These are phyloP conservation scores for Rotaria sp. DNA, from an alignment of 2,888 invertebrate species.

Conservation along the genomic window DNA sequence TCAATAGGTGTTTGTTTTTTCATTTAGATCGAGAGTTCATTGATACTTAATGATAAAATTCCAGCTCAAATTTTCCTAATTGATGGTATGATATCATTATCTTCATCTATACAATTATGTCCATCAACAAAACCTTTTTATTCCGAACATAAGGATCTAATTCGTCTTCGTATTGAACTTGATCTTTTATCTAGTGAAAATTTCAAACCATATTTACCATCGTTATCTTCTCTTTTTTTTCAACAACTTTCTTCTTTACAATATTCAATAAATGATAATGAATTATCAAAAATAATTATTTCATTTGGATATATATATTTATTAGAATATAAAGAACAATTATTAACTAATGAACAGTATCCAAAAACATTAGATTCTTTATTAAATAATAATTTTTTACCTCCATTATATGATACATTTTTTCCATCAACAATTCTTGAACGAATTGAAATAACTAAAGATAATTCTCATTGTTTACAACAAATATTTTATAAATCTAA, in stretches of 20 bases:
- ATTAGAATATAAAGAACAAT: neutral
- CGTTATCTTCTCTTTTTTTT: neutral
- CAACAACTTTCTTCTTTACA: neutral
- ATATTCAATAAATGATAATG: neutral
- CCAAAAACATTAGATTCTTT: neutral
- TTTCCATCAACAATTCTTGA: constrained; percentile 19
- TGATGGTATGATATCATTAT: neutral
- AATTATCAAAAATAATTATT: neutral
- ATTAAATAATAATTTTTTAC: neutral
- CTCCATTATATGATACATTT: neutral
- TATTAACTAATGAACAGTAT: no score
- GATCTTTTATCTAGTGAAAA: neutral
- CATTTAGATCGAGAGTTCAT: neutral
- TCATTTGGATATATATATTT: constrained; percentile 23
- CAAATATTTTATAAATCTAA: neutral
- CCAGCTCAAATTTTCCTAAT: constrained; percentile 16
- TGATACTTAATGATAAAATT: neutral
- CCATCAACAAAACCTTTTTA: neutral
- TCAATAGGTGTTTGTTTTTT: no score
- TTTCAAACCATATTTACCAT: neutral
- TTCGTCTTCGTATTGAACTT: constrained; percentile 11
- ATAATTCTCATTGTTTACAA: constrained; percentile 11
- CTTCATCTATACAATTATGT: neutral
- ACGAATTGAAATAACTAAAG: neutral
- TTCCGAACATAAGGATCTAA: neutral